These are phyloP conservation scores for Chloebia gouldiae DNA, from an alignment of 2,113 vertebrate genomes.

Conservation along the genomic window DNA sequence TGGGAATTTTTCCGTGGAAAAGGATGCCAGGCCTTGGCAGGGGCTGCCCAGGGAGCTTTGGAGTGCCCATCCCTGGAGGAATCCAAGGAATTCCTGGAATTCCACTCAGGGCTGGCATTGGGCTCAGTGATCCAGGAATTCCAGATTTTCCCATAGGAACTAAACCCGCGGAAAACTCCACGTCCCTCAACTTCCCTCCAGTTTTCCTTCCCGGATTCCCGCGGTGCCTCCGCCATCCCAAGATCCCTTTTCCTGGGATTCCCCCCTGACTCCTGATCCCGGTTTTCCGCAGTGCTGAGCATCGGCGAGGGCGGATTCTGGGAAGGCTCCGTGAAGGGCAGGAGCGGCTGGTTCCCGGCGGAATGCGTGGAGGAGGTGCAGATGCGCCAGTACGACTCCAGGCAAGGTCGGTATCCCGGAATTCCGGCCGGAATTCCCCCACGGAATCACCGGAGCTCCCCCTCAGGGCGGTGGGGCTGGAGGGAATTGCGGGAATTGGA, in stretches of 20 bases:
- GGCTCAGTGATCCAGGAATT: background rate
- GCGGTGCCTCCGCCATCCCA: fast-evolving
- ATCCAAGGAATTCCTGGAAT: background rate
- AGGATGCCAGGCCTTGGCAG: no score
- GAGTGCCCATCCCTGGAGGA: background rate
- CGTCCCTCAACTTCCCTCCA: background rate
- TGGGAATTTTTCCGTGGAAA: background rate
- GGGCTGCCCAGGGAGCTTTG: background rate
- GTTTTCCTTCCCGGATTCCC: background rate
- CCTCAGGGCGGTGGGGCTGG: background rate
- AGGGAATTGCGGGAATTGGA: background rate
- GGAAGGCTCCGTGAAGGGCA: slow-evolving; percentile 96
- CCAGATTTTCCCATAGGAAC: fast-evolving
- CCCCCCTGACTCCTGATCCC: background rate
- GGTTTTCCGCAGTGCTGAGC: slow-evolving; percentile 86
- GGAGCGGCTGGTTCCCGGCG: slow-evolving; percentile 97
- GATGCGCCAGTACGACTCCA: slow-evolving; percentile 91
- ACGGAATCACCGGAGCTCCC: background rate
- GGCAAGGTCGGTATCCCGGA: slow-evolving; percentile 76
- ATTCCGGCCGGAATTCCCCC: background rate
- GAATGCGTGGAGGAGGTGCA: slow-evolving; percentile 98
- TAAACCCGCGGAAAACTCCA: fast-evolving
- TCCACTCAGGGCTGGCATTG: background rate
- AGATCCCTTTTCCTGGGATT: background rate
- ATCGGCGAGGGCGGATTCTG: slow-evolving; percentile 98